Base-by-base conservation (phyloP, 2,113 vertebrate species). In the Bos javanicus region DNA sequence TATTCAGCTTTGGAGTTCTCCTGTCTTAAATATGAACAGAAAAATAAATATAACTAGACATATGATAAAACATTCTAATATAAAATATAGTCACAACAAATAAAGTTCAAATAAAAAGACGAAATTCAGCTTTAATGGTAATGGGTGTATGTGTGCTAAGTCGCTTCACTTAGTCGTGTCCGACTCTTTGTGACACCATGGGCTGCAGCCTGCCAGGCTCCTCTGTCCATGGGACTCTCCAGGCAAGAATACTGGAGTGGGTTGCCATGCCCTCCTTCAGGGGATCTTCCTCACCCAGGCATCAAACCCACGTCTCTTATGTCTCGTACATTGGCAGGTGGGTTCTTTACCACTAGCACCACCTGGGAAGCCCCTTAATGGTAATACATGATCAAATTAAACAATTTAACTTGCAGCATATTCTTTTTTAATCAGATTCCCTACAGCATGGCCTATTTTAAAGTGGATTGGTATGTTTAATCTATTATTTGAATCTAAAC, bases 371-470 rank as follows among this genome's bases (percentile, higher is more conserved):
- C 23, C 39, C 36, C 23, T 74, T 90, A 88, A 85, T 60, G 57
- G 46, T 33, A 87, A 84, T 23, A 60, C 2, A 12, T 59, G 19
- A 43, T 76, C 19, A 82, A 90, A 92, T 86, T 76, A 91, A 88
- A 93, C 33, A 80, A 83, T 78, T 54, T 62, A 59, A 76, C 17
- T 96, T 74, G 12, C 14, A 96, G 26, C 33, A 33, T 11, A 46
- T 52, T 48, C 30, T 62, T 96, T 81, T 86, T 93, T 36, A 87
- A 57, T n/a, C 39, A 74, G 30, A 97, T n/a, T 97, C 39, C 71
- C 39, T 52, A 59, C 1, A 23, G 30, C 6, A 23, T 1, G 64
- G 52, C 36, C 67, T 86, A 80, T 87, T 90, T 96, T 54, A 28
- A 88, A 96, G 74, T n/a, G 48, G 39, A 90, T 1, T 52, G 28